These are phyloP conservation scores for Hippopotamus amphibius DNA, from an alignment of 2,113 vertebrate genomes.

Conservation along the genomic window DNA sequence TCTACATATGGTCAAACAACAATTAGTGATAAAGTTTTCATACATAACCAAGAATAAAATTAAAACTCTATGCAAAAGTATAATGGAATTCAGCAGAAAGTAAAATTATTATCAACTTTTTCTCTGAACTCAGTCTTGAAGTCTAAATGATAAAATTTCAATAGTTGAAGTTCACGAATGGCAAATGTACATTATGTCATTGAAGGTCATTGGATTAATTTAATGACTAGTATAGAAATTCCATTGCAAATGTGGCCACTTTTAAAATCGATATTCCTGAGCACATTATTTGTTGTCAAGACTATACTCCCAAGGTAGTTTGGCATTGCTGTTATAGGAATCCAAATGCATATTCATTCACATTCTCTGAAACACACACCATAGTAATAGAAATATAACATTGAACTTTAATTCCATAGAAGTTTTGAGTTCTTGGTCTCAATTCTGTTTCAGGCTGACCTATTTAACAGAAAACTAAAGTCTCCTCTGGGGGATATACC, in stretches of 20 bases:
- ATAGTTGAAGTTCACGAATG: neutral
- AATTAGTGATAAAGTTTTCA: neutral
- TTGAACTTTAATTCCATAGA: neutral
- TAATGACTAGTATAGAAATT: neutral
- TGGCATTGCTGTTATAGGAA: neutral
- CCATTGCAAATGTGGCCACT: neutral
- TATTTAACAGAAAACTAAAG: conserved; percentile 60
- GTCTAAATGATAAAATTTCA: conserved; percentile 47
- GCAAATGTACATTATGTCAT: neutral
- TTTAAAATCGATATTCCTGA: neutral
- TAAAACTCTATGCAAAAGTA: neutral
- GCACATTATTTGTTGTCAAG: neutral
- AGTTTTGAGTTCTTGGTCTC: neutral
- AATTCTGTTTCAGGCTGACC: conserved; percentile 14
- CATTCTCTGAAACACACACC: neutral
- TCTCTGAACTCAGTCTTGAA: neutral
- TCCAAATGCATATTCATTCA: neutral
- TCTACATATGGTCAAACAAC: neutral
- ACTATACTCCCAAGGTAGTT: neutral
- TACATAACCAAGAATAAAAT: neutral
- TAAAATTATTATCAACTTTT: conserved; percentile 10
- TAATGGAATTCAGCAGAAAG: neutral
- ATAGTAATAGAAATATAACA: neutral
- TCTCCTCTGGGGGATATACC: neutral
- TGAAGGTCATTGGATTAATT: conserved; percentile 52